Evolutionary conservation across 2,797 vertebrate genomes (phyloP), one percentile per base, ranked within the genome.

Genomic region (Paguma larvata): DNA sequence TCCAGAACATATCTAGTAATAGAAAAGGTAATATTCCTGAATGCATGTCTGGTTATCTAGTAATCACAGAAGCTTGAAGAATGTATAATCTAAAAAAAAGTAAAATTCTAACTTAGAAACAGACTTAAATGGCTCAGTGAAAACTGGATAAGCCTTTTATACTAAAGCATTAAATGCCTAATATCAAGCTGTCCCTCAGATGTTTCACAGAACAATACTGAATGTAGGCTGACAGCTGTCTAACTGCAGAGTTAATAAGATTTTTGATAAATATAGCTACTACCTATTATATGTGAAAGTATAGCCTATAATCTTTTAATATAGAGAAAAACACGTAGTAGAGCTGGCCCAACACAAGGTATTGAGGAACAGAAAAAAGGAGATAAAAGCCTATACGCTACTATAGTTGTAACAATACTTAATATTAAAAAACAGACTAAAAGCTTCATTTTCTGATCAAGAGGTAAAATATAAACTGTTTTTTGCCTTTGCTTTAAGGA

Each of bases 391-490:
- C 4, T 51, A 27, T 3, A 72, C 0, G 41, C 34, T 65, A 21
- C 44, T 34, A 84, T 84, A 70, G 12, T 19, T 80, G 12, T 14
- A 67, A 1, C 5, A 38, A 34, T 75, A 18, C 8, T 85, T 92
- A 86, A 93, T 82, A 87, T 53, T 87, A 25, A 84, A 87, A 34
- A 90, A 18, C 9, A 87, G 56, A 77, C 15, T 70, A 23, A 30
- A 80, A 67, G 23, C 48, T 85, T 95, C 27, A 95, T 82, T 97
- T 97, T 89, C 30, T 85, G 19, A 89, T 65, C n/a, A 77, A 93
- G 41, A 93, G 48, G 67, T n/a, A 84, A 89, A 73, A 51, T 80
- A 23, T 2, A 70, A 91, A 75, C 41, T 62, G 6, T 70, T 56
- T 56, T 25, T 72, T 96, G 38, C 8, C 16, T 89, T 85, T 95